Conservation (phyloP, 2,888 invertebrate genomes). For the Plagodis dolabraria region DNA sequence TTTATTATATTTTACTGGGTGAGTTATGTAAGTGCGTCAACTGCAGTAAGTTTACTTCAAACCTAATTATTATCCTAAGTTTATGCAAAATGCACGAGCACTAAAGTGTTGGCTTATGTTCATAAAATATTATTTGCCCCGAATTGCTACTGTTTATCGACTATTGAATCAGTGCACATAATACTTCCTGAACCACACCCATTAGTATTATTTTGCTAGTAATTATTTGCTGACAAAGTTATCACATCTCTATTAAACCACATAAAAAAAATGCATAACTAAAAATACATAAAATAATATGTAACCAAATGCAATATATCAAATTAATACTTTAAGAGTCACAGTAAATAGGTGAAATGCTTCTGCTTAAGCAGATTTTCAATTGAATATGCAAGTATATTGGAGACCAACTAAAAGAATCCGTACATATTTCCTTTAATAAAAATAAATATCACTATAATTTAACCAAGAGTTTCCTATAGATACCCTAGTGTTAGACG, state of each 20-base stretch:
- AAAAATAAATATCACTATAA: constrained; percentile 67
- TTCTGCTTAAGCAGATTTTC: constrained; percentile 41
- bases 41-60: constrained; percentile 17
- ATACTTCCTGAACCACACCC: constrained; percentile 1
- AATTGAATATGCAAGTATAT: constrained; percentile 42
- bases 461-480: constrained; percentile 50
- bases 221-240: constrained; percentile 43
- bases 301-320: constrained; percentile 42
- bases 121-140: too few species aligned
- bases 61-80: constrained; percentile 27
- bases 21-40: constrained; percentile 14
- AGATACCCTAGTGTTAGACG: constrained; percentile 39
- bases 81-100: constrained; percentile 35
- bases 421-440: constrained; percentile 49
- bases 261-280: constrained; percentile 37
- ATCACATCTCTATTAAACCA: constrained; percentile 42
- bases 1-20: not conserved
- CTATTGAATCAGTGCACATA: too few species aligned
- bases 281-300: constrained; percentile 44
- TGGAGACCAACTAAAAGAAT: constrained; percentile 47
- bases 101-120: constrained; percentile 15
- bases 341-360: constrained; percentile 44
- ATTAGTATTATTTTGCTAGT: constrained; percentile 38
- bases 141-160: too few species aligned
- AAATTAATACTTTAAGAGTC: constrained; percentile 48